These are phyloP conservation scores for Austrolebias charrua DNA, from an alignment of 2,797 vertebrate species.

Conservation along the genomic window DNA sequence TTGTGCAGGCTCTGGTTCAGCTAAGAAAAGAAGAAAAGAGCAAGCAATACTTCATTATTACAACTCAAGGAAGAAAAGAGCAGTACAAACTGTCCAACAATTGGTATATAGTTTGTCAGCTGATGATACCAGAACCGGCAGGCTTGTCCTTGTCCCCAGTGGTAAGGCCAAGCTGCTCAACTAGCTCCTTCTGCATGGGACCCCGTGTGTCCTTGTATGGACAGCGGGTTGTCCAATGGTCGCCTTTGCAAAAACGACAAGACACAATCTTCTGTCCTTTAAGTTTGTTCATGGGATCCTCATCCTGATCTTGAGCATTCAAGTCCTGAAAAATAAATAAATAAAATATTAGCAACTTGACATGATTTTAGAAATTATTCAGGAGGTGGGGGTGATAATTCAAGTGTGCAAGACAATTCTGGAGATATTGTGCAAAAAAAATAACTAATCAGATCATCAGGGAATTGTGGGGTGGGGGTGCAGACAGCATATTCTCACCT, in stretches of 20 bases:
- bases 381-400: too few relatives aligned
- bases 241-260: too few relatives aligned
- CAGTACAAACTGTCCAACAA: not conserved
- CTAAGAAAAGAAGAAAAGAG: constrained; percentile 27
- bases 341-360: too few relatives aligned
- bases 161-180: too few relatives aligned
- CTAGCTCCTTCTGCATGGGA: too few relatives aligned
- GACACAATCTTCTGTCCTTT: too few relatives aligned
- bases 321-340: constrained; percentile 80
- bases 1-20: constrained; percentile 88
- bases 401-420: not conserved
- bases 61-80: not conserved
- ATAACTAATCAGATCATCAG: not conserved
- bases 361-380: too few relatives aligned
- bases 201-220: too few relatives aligned
- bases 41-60: not conserved
- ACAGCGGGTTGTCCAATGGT: too few relatives aligned
- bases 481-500: constrained; percentile 71
- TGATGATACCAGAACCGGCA: too few relatives aligned
- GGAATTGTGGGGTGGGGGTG: not conserved
- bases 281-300: constrained; percentile 98
- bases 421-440: not conserved
- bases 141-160: too few relatives aligned
- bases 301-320: constrained; percentile 91
- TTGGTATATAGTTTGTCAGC: not conserved